Percentiles rank a stretch among this genome's conserved stretches.
Conservation (phyloP, 2,113 vertebrate genomes). For the Hydropotes inermis region DNA sequence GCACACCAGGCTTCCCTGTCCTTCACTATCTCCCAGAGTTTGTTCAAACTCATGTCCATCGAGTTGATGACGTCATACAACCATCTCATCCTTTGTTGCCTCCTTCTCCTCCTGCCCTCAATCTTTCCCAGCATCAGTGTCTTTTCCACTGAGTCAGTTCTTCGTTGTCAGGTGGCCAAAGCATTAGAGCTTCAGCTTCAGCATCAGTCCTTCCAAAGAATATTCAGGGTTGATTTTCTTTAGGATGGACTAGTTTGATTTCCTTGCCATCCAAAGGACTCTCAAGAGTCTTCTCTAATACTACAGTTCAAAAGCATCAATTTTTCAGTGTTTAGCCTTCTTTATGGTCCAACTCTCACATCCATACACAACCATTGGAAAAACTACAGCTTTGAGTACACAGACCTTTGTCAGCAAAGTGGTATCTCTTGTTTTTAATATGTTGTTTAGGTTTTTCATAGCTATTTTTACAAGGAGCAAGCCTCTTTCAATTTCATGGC, state of each 20-base stretch:
- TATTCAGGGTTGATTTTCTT: background rate
- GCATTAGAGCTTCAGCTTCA: background rate
- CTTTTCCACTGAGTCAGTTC: background rate
- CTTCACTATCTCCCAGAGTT: background rate
- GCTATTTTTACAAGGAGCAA: background rate
- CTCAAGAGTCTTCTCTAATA: background rate
- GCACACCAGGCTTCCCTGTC: background rate
- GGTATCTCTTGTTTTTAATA: background rate
- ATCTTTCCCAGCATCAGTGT: background rate
- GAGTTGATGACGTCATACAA: background rate
- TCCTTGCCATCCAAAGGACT: background rate
- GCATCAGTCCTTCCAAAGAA: background rate
- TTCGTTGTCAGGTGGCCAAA: fast-evolving
- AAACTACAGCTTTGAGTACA: background rate
- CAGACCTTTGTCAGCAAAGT: background rate
- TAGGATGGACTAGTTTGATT: background rate
- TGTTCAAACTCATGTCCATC: background rate
- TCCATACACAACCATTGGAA: background rate
- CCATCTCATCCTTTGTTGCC: background rate
- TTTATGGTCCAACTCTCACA: background rate
- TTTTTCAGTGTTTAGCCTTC: background rate
- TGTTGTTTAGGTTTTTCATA: background rate
- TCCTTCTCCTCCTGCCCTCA: background rate
- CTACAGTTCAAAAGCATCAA: fast-evolving
- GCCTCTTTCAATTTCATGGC: background rate